phyloP scores from a whole-genome alignment of 2,797 vertebrate genomes.

The Echiichthys vipera region DNA sequence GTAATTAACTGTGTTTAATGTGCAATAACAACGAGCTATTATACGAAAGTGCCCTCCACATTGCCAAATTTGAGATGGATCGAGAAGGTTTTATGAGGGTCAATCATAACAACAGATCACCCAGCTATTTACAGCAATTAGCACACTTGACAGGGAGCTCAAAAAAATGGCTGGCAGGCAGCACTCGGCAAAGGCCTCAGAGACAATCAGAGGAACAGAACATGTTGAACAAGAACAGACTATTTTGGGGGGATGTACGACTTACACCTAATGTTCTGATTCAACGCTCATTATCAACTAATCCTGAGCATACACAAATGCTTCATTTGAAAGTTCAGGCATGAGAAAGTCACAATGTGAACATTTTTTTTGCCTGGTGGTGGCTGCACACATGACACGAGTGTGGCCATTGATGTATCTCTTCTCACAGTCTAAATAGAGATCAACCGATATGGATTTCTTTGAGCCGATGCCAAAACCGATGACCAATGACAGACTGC shows the following conservation, averaged over 20 bases:
- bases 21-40: slow-evolving; percentile 53
- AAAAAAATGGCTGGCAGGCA: slow-evolving; percentile 40
- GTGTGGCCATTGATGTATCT: neutral
- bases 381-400: neutral
- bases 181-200: slow-evolving; percentile 20
- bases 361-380: slow-evolving; percentile 1
- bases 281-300: slow-evolving; percentile 10
- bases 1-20: slow-evolving; percentile 51
- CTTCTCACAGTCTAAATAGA: neutral
- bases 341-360: neutral
- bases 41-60: slow-evolving; percentile 18
- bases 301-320: neutral
- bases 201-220: slow-evolving; percentile 3
- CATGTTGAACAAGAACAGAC: slow-evolving; percentile 10
- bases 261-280: slow-evolving; percentile 8
- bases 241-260: neutral
- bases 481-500: no score
- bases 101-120: slow-evolving; percentile 59
- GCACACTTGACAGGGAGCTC: slow-evolving; percentile 58
- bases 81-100: slow-evolving; percentile 60
- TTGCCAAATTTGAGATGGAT: slow-evolving; percentile 59
- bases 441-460: no score
- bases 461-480: no score
- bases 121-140: slow-evolving; percentile 70
- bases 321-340: slow-evolving; percentile 1